Conservation (phyloP, 2,797 vertebrate species). For the Peromyscus attwateri region DNA sequence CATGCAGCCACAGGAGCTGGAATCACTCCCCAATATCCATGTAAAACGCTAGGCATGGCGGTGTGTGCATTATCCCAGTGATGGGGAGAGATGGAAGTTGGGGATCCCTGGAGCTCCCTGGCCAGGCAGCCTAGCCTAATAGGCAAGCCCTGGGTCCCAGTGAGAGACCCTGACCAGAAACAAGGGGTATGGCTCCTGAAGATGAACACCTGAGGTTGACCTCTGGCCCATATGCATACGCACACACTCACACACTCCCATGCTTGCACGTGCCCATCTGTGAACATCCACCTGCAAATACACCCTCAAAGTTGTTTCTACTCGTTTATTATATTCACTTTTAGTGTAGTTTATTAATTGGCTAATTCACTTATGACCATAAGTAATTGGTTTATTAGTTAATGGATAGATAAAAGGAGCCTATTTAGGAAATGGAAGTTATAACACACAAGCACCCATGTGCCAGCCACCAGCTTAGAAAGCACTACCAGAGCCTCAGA, state of each 20-base stretch:
- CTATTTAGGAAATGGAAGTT: background rate
- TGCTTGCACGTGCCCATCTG: background rate
- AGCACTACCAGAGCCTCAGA: background rate
- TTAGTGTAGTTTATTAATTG: background rate
- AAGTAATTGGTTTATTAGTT: background rate
- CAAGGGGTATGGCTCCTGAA: background rate
- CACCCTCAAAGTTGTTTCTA: background rate
- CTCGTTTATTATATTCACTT: background rate
- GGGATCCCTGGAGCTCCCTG: background rate
- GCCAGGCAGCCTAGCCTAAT: background rate
- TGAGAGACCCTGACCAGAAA: background rate
- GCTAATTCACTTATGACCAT: background rate
- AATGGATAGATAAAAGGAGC: background rate
- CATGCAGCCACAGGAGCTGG: background rate
- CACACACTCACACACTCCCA: background rate
- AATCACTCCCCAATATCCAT: background rate
- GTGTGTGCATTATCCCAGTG: too few species aligned
- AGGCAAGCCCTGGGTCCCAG: background rate
- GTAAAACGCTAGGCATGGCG: background rate
- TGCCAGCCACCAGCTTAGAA: background rate
- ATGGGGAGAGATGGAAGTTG: background rate
- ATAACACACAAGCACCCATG: background rate
- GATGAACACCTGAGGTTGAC: background rate
- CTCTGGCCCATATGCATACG: background rate
- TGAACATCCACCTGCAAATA: background rate